phyloP scores from a whole-genome alignment of 2,888 invertebrate species.

The Cantharis rustica region DNA sequence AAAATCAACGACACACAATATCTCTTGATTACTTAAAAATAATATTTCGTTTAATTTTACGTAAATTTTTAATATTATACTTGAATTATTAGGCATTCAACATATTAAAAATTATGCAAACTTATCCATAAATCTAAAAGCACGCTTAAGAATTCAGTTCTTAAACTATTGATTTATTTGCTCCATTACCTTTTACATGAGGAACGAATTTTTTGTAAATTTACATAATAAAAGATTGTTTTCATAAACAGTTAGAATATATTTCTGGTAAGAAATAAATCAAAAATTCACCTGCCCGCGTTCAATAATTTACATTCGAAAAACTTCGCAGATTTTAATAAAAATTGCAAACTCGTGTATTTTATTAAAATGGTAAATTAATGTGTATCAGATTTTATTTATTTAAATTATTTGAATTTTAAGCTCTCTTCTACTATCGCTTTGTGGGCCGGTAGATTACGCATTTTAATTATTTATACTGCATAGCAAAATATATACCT shows the following conservation, averaged over 20 bases:
- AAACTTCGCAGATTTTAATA: background rate
- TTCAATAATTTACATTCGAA: background rate
- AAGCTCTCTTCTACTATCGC: background rate
- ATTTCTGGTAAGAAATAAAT: background rate
- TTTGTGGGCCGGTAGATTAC: background rate
- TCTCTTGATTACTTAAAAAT: background rate
- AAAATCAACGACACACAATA: no score
- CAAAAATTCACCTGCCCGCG: background rate
- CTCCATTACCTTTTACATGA: constrained; percentile 2
- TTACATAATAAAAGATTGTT: constrained; percentile 3
- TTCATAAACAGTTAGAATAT: background rate
- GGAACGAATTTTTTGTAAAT: constrained; percentile 1
- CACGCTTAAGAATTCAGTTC: background rate
- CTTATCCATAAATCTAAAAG: background rate
- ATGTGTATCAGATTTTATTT: background rate
- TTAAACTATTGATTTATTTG: constrained; percentile 3
- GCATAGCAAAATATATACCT: background rate
- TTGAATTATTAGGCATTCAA: background rate
- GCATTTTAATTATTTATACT: background rate
- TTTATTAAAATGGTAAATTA: background rate
- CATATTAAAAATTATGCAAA: background rate
- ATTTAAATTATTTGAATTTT: background rate
- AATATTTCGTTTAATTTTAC: background rate
- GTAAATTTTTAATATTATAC: background rate
- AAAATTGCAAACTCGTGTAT: background rate